Conservation (phyloP, 2,888 invertebrate genomes). For the Dilophus febrilis region DNA sequence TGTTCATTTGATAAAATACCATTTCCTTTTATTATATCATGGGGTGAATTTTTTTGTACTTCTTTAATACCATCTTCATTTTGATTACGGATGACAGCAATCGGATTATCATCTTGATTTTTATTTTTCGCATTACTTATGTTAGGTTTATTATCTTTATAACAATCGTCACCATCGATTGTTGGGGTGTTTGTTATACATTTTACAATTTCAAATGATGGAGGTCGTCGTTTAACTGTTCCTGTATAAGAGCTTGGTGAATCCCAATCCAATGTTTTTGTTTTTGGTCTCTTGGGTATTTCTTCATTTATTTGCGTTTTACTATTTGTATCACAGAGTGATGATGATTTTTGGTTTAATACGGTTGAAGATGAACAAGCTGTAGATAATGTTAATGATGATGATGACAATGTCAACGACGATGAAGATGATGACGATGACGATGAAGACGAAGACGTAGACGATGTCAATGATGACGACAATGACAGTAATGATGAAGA, state of each 20-base stretch:
- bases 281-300: not conserved
- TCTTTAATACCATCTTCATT: not conserved
- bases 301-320: not conserved
- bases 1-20: slow-evolving; percentile 7
- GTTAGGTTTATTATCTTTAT: slow-evolving; percentile 1
- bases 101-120: too few species aligned
- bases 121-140: too few species aligned
- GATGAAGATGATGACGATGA: too few species aligned
- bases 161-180: not conserved
- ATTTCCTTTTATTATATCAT: slow-evolving; percentile 13
- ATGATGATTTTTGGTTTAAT: too few species aligned
- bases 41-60: slow-evolving; percentile 9
- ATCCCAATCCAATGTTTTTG: slow-evolving; percentile 50
- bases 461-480: too few species aligned
- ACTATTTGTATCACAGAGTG: not conserved
- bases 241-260: slow-evolving; percentile 52
- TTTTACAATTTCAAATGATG: slow-evolving; percentile 27
- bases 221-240: slow-evolving; percentile 49
- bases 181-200: not conserved
- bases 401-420: too few species aligned
- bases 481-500: too few species aligned
- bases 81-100: not conserved
- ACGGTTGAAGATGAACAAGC: not conserved
- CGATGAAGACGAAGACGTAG: too few species aligned
- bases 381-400: not conserved